Percentiles rank a stretch among this genome's conserved stretches.
Evolutionary conservation across 2,113 vertebrate species (phyloP).

Genomic region (Cheilinus undulatus): DNA sequence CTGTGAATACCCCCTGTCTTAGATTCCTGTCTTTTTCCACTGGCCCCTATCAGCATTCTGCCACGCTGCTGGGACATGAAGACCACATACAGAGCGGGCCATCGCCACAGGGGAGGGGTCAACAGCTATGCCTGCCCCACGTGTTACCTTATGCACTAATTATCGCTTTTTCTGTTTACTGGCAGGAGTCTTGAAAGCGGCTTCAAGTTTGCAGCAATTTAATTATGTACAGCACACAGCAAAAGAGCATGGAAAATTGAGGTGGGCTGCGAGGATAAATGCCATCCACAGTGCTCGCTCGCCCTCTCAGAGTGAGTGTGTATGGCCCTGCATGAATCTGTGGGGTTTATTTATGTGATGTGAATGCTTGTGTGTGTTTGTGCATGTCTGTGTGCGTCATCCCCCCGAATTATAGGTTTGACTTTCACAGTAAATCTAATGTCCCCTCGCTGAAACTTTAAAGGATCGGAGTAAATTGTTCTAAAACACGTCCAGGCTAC

Average conservation of each 20-base stretch:
- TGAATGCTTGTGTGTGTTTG: constrained; percentile 24
- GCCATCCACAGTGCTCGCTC: constrained; percentile 50
- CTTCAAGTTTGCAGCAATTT: constrained; percentile 69
- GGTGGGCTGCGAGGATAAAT: constrained; percentile 70
- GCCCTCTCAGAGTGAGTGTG: constrained; percentile 29
- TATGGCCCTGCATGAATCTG: constrained; percentile 35
- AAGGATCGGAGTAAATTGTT: constrained; percentile 42
- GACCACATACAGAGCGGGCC: constrained; percentile 61
- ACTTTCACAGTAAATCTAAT: constrained; percentile 61
- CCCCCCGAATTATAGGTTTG: constrained; percentile 65
- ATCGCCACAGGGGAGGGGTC: constrained; percentile 42
- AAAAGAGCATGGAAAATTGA: constrained; percentile 68
- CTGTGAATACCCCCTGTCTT: constrained; percentile 52
- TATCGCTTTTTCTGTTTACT: constrained; percentile 65
- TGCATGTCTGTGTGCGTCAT: constrained; percentile 46
- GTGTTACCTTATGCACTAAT: constrained; percentile 63
- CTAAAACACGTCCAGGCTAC: constrained; percentile 8
- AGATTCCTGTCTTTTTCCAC: constrained; percentile 74
- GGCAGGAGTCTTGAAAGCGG: constrained; percentile 56
- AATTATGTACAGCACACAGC: constrained; percentile 63
- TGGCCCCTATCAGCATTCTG: constrained; percentile 48
- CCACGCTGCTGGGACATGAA: constrained; percentile 54
- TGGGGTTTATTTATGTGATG: constrained; percentile 55
- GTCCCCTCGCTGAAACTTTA: constrained; percentile 40
- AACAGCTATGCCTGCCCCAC: constrained; percentile 33